Conservation (phyloP, 2,113 vertebrate genomes). For the Oncorhynchus mykiss region DNA sequence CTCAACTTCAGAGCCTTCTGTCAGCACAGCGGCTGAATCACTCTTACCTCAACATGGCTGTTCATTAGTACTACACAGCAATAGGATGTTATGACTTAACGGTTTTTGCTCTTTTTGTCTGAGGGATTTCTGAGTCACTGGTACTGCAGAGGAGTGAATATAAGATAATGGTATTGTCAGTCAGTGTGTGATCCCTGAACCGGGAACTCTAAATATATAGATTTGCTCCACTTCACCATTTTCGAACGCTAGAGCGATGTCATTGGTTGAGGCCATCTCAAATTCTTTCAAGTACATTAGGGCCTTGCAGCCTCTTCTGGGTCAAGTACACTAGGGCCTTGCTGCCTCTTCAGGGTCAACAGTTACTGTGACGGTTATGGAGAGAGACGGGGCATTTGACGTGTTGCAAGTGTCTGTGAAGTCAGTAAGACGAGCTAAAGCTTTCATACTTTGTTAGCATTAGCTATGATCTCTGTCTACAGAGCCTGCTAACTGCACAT, state of each 20-base stretch:
- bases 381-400: constrained; percentile 1
- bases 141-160: constrained; percentile 5
- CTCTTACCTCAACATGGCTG: no score
- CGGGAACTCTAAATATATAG: neutral
- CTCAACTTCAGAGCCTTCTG: neutral
- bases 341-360: constrained; percentile 6
- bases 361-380: neutral
- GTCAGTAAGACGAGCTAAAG: neutral
- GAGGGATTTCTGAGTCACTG: no score
- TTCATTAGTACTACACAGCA: no score
- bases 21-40: no score
- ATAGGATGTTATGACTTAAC: no score
- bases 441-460: neutral
- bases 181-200: neutral
- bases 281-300: constrained; percentile 3
- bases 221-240: constrained; percentile 16
- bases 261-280: neutral
- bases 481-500: neutral
- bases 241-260: neutral
- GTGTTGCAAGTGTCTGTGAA: neutral
- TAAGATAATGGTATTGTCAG: neutral
- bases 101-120: no score
- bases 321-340: constrained; percentile 14
- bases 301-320: constrained; percentile 22
- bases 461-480: neutral